Conservation (phyloP, 1,140 invertebrate genomes). For the Apis laboriosa region DNA sequence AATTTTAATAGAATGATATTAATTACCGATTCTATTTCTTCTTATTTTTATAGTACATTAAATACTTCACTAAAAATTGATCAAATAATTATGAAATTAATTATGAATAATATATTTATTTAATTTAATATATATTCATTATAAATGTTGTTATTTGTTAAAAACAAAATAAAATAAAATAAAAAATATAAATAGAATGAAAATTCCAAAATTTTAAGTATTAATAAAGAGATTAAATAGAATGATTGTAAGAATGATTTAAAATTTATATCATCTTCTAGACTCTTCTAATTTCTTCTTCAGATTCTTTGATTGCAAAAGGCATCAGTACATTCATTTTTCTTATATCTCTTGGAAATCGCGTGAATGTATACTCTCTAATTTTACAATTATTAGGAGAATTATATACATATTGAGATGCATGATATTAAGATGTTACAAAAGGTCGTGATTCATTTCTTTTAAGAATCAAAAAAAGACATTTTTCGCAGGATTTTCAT, state of each 20-base stretch:
- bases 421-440: conserved; percentile 2
- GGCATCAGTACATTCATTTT: conserved; percentile 32
- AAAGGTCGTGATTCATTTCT: not conserved
- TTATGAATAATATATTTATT: too few species aligned
- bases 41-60: too few species aligned
- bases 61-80: too few species aligned
- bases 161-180: too few species aligned
- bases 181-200: not conserved
- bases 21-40: too few species aligned
- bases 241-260: conserved; percentile 29
- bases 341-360: conserved; percentile 18
- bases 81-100: too few species aligned
- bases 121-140: too few species aligned
- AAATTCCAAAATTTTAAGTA: not conserved
- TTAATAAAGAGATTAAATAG: conserved; percentile 28
- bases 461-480: not conserved
- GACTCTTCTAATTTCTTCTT: conserved; percentile 23
- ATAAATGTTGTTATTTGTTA: too few species aligned
- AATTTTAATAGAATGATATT: too few species aligned
- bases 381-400: conserved; percentile 41
- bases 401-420: not conserved
- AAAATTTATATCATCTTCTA: conserved; percentile 6
- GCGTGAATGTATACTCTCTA: conserved; percentile 40
- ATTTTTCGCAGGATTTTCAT: too few species aligned
- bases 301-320: conserved; percentile 45